A percentile compares a stretch with the other conserved stretches of the same genome.
Conservation (phyloP, 1,140 invertebrate genomes). For the Coelopa frigida region DNA sequence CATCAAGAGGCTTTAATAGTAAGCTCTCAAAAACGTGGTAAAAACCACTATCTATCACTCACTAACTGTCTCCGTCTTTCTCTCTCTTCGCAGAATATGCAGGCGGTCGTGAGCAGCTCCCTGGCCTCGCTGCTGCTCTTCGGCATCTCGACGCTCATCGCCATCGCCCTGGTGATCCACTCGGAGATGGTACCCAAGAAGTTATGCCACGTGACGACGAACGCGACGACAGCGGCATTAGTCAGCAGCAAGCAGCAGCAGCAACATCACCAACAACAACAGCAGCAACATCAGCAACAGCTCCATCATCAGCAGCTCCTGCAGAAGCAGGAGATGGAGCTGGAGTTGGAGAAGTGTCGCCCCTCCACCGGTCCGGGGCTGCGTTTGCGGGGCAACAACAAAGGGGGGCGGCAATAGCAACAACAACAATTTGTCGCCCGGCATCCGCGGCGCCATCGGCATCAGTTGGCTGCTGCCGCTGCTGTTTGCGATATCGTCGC, state of each 20-base stretch:
- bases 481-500: conserved; percentile 38
- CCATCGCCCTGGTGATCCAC: conserved; percentile 40
- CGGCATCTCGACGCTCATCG: conserved; percentile 42
- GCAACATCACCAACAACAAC: not conserved
- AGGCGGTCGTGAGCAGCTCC: conserved; percentile 41
- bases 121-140: conserved; percentile 40
- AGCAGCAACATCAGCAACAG: conserved; percentile 4
- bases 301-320: not conserved
- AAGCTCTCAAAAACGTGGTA: no score
- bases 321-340: not conserved
- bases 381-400: not conserved
- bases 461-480: conserved; percentile 42
- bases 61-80: no score
- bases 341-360: no score
- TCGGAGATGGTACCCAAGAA: conserved; percentile 43
- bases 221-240: conserved; percentile 13
- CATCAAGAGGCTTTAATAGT: no score
- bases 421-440: conserved; percentile 23
- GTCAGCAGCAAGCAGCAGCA: not conserved
- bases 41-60: no score
- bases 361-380: no score
- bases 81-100: conserved; percentile 32
- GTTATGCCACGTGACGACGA: conserved; percentile 33
- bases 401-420: conserved; percentile 2
- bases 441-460: conserved; percentile 40